A percentile compares a stretch with the other conserved stretches of the same genome.
phyloP scores from a whole-genome alignment of 2,113 vertebrate species.

The Protobothrops mucrosquamatus region DNA sequence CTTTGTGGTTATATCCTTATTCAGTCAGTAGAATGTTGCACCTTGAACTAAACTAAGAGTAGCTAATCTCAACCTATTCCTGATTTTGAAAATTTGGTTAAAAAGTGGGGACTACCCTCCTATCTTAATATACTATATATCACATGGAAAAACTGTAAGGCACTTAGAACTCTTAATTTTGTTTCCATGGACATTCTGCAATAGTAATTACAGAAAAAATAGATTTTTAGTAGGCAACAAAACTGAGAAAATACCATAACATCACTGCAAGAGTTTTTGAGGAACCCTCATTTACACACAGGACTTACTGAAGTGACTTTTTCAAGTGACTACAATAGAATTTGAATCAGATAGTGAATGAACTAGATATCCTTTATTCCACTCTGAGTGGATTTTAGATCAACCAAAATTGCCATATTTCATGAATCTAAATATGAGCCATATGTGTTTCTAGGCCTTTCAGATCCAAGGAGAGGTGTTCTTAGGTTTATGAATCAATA shows the following conservation, averaged over 20 bases:
- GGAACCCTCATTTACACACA: background rate
- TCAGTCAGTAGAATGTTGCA: background rate
- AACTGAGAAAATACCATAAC: background rate
- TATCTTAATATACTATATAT: background rate
- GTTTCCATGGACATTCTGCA: background rate
- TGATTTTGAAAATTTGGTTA: background rate
- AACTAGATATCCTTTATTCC: background rate
- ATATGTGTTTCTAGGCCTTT: background rate
- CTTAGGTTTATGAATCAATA: conserved; percentile 58
- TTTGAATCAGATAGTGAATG: background rate
- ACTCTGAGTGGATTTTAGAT: background rate
- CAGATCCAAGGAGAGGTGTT: conserved; percentile 2
- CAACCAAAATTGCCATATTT: background rate
- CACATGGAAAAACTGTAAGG: background rate
- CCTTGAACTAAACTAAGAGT: background rate
- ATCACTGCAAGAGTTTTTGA: background rate
- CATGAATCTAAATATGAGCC: background rate
- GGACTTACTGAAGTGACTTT: background rate
- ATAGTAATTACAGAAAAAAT: background rate
- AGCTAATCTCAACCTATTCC: background rate
- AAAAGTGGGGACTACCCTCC: background rate
- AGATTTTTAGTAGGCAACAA: background rate
- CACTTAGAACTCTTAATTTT: background rate
- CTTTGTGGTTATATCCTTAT: background rate
- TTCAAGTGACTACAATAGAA: background rate